Conservation (phyloP, 2,113 vertebrate genomes). For the Trachemys scripta region DNA sequence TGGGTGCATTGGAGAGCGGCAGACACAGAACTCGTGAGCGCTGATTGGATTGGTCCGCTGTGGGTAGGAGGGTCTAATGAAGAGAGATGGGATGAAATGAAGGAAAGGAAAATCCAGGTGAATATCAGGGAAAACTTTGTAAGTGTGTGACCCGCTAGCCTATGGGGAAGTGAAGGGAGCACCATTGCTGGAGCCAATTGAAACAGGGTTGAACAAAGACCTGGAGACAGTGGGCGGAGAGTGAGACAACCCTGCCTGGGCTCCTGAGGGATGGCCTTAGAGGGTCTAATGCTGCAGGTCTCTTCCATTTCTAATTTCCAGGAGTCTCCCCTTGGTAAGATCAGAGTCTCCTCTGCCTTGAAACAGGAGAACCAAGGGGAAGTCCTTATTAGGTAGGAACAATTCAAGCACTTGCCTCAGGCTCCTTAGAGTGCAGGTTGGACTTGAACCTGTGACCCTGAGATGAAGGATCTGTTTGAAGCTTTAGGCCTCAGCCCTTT, state of each 20-base stretch:
- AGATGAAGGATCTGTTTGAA: rapidly evolving
- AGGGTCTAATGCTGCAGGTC: background rate
- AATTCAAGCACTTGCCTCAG: background rate
- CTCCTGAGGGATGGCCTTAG: background rate
- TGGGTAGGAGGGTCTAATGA: background rate
- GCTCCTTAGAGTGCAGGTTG: background rate
- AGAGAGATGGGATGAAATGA: background rate
- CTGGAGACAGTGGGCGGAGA: background rate
- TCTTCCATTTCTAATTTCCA: background rate
- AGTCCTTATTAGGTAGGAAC: background rate
- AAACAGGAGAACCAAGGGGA: background rate
- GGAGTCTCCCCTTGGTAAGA: background rate
- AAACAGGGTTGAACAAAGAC: background rate
- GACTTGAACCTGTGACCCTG: background rate
- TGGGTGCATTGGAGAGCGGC: background rate
- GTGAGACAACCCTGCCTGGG: background rate
- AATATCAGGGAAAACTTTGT: background rate
- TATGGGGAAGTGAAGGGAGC: background rate
- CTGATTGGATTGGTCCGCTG: background rate
- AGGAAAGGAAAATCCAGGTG: background rate
- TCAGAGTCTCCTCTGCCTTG: background rate
- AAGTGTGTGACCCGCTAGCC: background rate
- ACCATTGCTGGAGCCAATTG: background rate
- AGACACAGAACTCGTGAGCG: background rate
- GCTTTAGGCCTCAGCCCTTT: rapidly evolving